Percentiles rank a stretch among this genome's conserved stretches.
These are phyloP conservation scores for Psittacara wagleri DNA, from an alignment of 2,113 vertebrate genomes.

Conservation along the genomic window DNA sequence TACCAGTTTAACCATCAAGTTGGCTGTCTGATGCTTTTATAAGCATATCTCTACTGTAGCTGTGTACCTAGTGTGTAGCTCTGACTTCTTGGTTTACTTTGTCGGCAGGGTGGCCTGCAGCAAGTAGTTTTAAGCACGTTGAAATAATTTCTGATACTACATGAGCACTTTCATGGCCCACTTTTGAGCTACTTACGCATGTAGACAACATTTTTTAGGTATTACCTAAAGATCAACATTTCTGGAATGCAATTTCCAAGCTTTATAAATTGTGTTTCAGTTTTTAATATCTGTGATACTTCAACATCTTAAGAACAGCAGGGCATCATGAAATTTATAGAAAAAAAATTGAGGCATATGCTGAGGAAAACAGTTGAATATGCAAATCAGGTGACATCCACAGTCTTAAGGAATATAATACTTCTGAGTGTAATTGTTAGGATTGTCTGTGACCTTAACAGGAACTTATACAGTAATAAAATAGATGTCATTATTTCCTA, in stretches of 20 bases:
- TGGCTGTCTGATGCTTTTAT: background rate
- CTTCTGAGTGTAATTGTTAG: background rate
- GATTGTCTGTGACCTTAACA: background rate
- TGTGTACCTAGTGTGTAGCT: background rate
- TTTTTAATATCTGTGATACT: background rate
- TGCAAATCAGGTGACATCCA: background rate
- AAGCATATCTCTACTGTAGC: rapidly evolving
- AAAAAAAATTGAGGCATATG: background rate
- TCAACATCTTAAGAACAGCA: background rate
- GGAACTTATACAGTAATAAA: background rate
- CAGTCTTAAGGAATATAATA: background rate
- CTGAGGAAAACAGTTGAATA: background rate
- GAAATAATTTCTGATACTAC: background rate
- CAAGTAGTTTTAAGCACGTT: background rate
- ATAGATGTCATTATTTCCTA: constrained; percentile 9
- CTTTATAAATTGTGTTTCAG: background rate
- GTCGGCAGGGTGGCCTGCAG: background rate
- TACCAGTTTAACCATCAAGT: background rate
- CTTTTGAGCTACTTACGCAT: background rate
- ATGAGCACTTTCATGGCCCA: background rate
- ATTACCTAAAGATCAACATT: background rate
- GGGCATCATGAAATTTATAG: background rate
- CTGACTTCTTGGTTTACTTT: background rate
- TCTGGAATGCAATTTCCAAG: background rate
- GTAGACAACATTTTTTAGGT: background rate